Evolutionary conservation across 92 coral and sea anemone species (phyloP), one percentile per base, ranked within the genome.

Genomic region (Siderastrea radians): DNA sequence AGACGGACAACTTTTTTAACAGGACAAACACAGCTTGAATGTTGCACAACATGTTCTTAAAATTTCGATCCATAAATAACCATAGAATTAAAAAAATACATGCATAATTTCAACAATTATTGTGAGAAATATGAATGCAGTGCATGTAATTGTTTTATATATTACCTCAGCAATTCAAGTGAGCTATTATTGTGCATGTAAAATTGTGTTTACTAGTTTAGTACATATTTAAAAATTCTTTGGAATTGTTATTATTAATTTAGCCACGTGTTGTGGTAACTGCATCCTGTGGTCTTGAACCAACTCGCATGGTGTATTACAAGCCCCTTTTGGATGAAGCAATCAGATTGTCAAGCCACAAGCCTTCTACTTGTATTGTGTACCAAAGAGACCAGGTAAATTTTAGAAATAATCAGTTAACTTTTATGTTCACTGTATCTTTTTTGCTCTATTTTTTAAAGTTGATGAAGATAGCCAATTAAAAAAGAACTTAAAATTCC

Each of bases 271-370:
- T 97, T 13, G 94, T 97, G 47, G 97, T 97, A 1, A 95, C 99
- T 68, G 96, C 99, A 16, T 97, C 99, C 1, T 97, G 99, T 95
- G 98, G 99, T 61, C 87, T 97, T 61, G 99, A 97, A 79, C 99
- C 99, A 46, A 89, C 87, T 46, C 87, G 99, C 48, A 86, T 97
- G 49, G 97, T 97, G 48, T 88, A 89, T 80, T 97, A 97, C 87
- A 97, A 97, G 89, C 99, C 99, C 1, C 82, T 97, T 79, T 82
- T 97, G 80, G 98, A 97, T 81, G 99, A 95, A 62, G 99, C 99
- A 2, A 95, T 97, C 69, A 91, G 84, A 65, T 68, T 97, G 67
- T 93, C 99, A 47, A 88, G 84, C 11, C 89, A 80, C 93, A 97
- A 97, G 78, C 98, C 98, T 15, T 94, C 96, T 0, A 93, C 98